phyloP scores from a whole-genome alignment of 2,888 invertebrate genomes.

The Perizoma affinitatum region DNA sequence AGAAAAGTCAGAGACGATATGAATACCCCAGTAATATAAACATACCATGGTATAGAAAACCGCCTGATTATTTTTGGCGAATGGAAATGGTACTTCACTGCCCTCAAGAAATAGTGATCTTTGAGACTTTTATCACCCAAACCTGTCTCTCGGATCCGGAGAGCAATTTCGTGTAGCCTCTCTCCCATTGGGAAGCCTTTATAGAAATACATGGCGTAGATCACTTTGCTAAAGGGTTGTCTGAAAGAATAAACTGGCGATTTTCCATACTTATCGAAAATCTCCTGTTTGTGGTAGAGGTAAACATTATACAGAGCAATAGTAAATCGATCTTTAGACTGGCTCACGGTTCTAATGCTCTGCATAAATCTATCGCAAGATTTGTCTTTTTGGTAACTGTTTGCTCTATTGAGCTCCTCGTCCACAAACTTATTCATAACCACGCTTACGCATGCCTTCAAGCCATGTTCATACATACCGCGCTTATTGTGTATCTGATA shows the following conservation, averaged over 20 bases:
- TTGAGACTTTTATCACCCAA: slow-evolving; percentile 42
- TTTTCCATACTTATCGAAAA: slow-evolving; percentile 47
- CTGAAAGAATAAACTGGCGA: slow-evolving; percentile 41
- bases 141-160: slow-evolving; percentile 57
- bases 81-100: slow-evolving; percentile 35
- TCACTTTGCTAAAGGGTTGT: slow-evolving; percentile 49
- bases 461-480: slow-evolving; percentile 37
- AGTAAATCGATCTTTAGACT: slow-evolving; percentile 47
- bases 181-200: slow-evolving; percentile 61
- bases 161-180: slow-evolving; percentile 40
- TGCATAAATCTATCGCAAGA: slow-evolving; percentile 40
- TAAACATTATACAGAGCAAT: slow-evolving; percentile 48
- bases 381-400: slow-evolving; percentile 5
- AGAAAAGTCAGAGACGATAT: slow-evolving; percentile 43
- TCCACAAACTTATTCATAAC: slow-evolving; percentile 37
- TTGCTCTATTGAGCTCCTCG: slow-evolving; percentile 20
- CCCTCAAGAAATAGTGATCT: slow-evolving; percentile 37
- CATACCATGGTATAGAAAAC: slow-evolving; percentile 51
- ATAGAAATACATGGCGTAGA: slow-evolving; percentile 58
- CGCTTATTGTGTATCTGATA: slow-evolving; percentile 38
- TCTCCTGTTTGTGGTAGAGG: slow-evolving; percentile 45
- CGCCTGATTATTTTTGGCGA: slow-evolving; percentile 16
- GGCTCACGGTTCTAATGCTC: slow-evolving; percentile 51
- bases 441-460: slow-evolving; percentile 57
- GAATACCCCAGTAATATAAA: slow-evolving; percentile 45